Base-by-base conservation (phyloP, 2,888 invertebrate species). In the Thymelicus sylvestris region DNA sequence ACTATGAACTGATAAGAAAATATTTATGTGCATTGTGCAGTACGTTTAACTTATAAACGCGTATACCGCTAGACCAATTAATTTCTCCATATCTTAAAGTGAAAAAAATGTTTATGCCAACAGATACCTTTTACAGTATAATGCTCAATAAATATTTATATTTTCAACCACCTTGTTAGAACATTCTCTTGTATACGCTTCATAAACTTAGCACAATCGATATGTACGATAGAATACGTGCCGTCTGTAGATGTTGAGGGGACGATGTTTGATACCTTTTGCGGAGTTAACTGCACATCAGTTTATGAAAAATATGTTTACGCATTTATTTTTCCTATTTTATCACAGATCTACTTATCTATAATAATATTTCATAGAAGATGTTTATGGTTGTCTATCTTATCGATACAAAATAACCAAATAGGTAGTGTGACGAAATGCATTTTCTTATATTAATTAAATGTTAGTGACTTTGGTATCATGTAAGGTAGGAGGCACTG, bases 101-200 rank as follows among this genome's bases (percentile, higher is more conserved):
- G 57, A 55, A 66, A 44, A 66, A 66, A 41, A 59, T 41, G 10
- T 31, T 47, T 59, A 59, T 66, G 47, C 24, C 31, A 68, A 60
- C 13, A 57, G 31, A 15, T 41, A 38, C 52, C 62, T 57, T 31
- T 63, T 63, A 63, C 63, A 52, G 13, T 31, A 31, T 69, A 69
- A 69, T 64, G 69, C 59, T 63, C 64, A 69, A 69, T 69, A 59
- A 69, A 69, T 69, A 69, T 69, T 69, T 59, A 69, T 64, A 62
- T 38, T 55, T 19, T 0, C 57, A 41, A 64, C 48, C 59, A 64
- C 38, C 64, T 69, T 15, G 52, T 59, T 59, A 69, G 47, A 15
- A 48, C 48, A 69, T 48, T 59, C 55, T 38, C 55, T 68, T 57
- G 39, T 59, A 15, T 48, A 57, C 57, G 69, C 69, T 69, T 59